Evolutionary conservation across 2,888 invertebrate genomes (phyloP).

Genomic region (Agrilus biguttatus): DNA sequence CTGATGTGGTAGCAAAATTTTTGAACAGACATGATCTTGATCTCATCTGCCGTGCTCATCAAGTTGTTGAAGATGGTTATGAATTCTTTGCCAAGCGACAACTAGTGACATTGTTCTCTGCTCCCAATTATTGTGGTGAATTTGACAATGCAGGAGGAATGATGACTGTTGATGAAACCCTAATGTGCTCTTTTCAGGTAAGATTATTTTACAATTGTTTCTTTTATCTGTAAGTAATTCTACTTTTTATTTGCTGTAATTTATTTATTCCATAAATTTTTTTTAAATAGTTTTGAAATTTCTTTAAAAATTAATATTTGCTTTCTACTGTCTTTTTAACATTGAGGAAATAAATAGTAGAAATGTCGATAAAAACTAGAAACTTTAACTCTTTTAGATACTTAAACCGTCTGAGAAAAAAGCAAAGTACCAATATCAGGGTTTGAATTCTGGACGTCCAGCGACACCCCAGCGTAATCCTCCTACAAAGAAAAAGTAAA

Average conservation of each 20-base stretch:
- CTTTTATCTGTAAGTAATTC: background rate
- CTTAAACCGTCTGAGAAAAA: slow-evolving; percentile 99
- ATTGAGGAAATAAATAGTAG: too few species aligned
- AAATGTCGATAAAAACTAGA: too few species aligned
- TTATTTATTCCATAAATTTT: background rate
- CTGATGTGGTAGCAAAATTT: slow-evolving; percentile 93
- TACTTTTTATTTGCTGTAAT: background rate
- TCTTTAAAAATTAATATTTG: too few species aligned
- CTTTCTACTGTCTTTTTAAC: too few species aligned
- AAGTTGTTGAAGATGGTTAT: slow-evolving; percentile 98
- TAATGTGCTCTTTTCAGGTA: slow-evolving; percentile 99
- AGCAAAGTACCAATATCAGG: slow-evolving; percentile 95
- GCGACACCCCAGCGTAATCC: slow-evolving; percentile 71
- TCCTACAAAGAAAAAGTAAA: slow-evolving; percentile 53
- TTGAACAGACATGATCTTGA: slow-evolving; percentile 93
- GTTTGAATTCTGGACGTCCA: slow-evolving; percentile 73
- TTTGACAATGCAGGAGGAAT: slow-evolving; percentile 98
- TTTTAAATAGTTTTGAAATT: background rate
- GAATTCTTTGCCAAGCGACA: slow-evolving; percentile 98
- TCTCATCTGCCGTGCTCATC: slow-evolving; percentile 94
- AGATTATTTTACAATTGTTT: slow-evolving; percentile 8
- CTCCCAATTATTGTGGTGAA: slow-evolving; percentile 96
- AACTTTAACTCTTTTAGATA: slow-evolving; percentile 48
- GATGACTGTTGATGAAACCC: slow-evolving; percentile 98
- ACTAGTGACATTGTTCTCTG: slow-evolving; percentile 95